Evolutionary conservation across 2,888 invertebrate species (phyloP), one percentile per base, ranked within the genome.

Genomic region (Chloroclystis v-ata): DNA sequence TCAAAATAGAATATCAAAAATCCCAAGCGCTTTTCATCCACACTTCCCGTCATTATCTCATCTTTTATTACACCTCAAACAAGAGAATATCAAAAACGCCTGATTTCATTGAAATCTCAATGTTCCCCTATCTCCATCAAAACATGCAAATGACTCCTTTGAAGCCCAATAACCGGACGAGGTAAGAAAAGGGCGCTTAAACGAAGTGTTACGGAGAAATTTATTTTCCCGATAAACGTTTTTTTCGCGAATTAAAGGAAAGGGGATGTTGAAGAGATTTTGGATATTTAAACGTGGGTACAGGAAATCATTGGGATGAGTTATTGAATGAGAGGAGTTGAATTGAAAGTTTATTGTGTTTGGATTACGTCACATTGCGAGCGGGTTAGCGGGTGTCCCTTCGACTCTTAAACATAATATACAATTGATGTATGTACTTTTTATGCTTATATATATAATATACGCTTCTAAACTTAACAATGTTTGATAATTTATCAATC

Each of bases 141-240:
- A 52, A 56, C 51, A 59, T 60, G 58, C 52, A 60, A 61, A 61
- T 60, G 45, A 32, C 35, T 41, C 57, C 48, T 60, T 59, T 54
- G 60, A 54, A 45, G 52, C 47, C 49, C 50, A 53, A 57, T 55
- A 47, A 45, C 37, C 47, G 40, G 43, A 47, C 52, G 55, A 56
- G 49, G 49, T 54, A 46, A 47, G 46, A 41, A 37, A 16, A 33
- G 32, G 32, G 32, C 32, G 32, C 32, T 13, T n/a, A 14, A 14
- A 33, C 32, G 10, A 33, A 33, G 32, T 33, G 32, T n/a, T 16
- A 14, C n/a, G 32, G 32, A n/a, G 1, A 33, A 47, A 44, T 55
- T 49, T 53, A 55, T 43, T 53, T 50, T 57, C 48, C 48, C 55
- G 47, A 53, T 57, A 53, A 55, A 55, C 45, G 46, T 46, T 49